phyloP scores from a whole-genome alignment of 2,113 vertebrate genomes.

The Nansenia antarctica region DNA sequence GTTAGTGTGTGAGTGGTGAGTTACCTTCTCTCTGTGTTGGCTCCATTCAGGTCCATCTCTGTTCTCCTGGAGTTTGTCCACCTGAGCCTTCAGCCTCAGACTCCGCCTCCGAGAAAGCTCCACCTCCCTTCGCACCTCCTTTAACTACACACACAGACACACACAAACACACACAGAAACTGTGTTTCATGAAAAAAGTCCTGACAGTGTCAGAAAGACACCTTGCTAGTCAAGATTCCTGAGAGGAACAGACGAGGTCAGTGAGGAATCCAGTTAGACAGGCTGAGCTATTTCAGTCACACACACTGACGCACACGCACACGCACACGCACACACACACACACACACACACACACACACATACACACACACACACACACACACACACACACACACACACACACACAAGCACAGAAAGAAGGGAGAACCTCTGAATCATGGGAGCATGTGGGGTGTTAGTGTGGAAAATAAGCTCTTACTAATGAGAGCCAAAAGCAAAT shows the following conservation, averaged over 20 bases:
- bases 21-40: conserved; percentile 67
- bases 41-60: conserved; percentile 64
- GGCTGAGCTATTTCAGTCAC: not conserved
- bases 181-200: not conserved
- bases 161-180: not conserved
- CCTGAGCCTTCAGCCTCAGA: conserved; percentile 74
- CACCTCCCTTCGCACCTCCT: conserved; percentile 74
- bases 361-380: not conserved
- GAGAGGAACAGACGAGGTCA: not conserved
- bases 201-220: not conserved
- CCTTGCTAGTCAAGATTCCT: conserved; percentile 17
- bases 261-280: not conserved
- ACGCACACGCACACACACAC: not conserved
- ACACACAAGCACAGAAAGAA: too few relatives aligned
- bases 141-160: conserved; percentile 57
- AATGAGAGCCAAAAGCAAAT: not conserved
- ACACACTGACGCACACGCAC: not conserved
- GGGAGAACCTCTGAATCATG: not conserved
- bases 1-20: not conserved
- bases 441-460: not conserved
- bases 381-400: not conserved
- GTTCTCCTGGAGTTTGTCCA: conserved; percentile 75
- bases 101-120: conserved; percentile 70
- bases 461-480: conserved; percentile 23
- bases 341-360: not conserved